These are phyloP conservation scores for Megaceryle maxima DNA, from an alignment of 2,113 vertebrate genomes.

Conservation along the genomic window DNA sequence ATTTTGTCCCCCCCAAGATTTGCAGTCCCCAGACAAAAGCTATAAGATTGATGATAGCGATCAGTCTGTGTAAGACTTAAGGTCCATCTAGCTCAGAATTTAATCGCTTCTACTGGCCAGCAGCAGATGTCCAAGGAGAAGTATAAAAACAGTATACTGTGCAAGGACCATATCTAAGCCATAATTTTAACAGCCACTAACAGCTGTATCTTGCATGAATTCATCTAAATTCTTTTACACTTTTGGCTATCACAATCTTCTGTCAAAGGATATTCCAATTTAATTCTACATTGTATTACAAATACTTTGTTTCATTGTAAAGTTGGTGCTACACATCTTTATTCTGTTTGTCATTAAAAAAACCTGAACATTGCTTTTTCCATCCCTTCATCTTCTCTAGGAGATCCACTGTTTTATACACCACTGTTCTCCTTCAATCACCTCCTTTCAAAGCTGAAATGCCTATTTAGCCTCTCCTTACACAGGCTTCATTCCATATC, in stretches of 20 bases:
- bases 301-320: neutral
- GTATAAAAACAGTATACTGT: neutral
- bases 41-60: neutral
- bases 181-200: neutral
- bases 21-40: neutral
- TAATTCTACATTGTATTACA: rapidly evolving
- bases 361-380: neutral
- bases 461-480: neutral
- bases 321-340: neutral
- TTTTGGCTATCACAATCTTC: neutral
- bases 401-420: neutral
- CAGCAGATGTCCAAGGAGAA: neutral
- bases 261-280: neutral
- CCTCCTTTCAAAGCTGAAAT: neutral
- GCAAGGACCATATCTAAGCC: neutral
- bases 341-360: neutral
- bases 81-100: neutral
- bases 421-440: neutral
- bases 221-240: neutral
- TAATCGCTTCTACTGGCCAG: neutral
- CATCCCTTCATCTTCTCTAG: neutral
- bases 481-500: neutral
- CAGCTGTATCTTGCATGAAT: neutral
- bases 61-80: neutral
- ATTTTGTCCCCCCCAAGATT: neutral